Conservation (phyloP, 2,113 vertebrate species). For the Chloropsis cyanopogon region DNA sequence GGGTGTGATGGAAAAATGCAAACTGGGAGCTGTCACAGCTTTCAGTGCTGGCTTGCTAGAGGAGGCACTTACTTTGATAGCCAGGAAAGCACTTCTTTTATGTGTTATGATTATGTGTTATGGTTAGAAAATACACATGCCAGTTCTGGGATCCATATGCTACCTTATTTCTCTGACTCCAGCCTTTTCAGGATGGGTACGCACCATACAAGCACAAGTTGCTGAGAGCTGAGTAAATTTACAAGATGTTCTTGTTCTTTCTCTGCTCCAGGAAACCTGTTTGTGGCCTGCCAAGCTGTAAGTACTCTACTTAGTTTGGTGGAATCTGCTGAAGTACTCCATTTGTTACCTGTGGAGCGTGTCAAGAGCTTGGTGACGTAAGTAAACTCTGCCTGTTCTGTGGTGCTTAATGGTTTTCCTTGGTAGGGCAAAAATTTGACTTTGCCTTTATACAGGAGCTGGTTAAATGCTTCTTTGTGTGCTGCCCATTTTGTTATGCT, state of each 20-base stretch:
- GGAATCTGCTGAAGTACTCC: conserved; percentile 81
- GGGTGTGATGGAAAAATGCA: not conserved
- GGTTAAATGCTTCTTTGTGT: not conserved
- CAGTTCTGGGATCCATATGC: not conserved
- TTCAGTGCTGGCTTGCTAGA: not conserved
- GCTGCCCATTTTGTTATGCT: not conserved
- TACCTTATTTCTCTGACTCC: not conserved
- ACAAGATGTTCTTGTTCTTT: conserved; percentile 27
- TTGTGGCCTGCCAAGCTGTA: conserved; percentile 88
- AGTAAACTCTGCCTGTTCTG: conserved; percentile 39
- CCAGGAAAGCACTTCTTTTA: not conserved
- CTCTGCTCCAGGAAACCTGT: conserved; percentile 78
- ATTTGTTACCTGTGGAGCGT: conserved; percentile 79
- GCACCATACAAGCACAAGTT: not conserved
- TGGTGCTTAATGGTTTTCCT: not conserved
- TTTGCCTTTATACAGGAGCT: not conserved
- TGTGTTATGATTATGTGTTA: not conserved
- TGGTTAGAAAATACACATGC: not conserved
- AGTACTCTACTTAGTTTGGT: conserved; percentile 88
- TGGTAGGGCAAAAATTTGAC: not conserved
- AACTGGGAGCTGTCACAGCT: not conserved
- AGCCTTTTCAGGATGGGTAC: not conserved
- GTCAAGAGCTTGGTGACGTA: conserved; percentile 82
- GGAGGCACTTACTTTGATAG: not conserved
- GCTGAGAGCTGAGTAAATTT: conserved; percentile 5